phyloP scores from a whole-genome alignment of 1,140 invertebrate genomes.

The Lepidurus arcticus region DNA sequence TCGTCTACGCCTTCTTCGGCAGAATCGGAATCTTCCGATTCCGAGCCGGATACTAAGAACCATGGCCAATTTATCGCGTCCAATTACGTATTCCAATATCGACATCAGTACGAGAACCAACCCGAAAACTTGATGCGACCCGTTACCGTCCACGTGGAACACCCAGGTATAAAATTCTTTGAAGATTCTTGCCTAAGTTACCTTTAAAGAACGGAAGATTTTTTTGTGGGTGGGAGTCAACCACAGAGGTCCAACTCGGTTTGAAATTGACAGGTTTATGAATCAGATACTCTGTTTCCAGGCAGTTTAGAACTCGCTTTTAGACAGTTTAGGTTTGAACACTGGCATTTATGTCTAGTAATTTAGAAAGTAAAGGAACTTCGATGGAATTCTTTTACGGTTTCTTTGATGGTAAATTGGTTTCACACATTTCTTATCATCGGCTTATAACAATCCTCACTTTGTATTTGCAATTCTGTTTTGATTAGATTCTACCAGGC shows the following conservation, averaged over 20 bases:
- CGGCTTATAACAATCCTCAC: too few relatives aligned
- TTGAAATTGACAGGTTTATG: slow-evolving; percentile 1
- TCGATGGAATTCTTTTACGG: not conserved
- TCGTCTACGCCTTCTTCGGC: not conserved
- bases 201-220: not conserved
- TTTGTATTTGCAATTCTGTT: too few relatives aligned
- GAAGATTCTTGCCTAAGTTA: not conserved
- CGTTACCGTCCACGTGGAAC: not conserved
- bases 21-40: not conserved
- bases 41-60: not conserved
- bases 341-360: not conserved
- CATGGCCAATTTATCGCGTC: not conserved
- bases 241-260: not conserved
- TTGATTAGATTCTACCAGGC: too few relatives aligned
- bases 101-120: not conserved
- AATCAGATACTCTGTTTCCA: not conserved
- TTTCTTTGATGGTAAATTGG: not conserved
- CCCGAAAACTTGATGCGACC: not conserved
- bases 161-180: not conserved
- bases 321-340: not conserved
- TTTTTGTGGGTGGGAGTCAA: not conserved
- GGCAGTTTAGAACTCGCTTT: not conserved
- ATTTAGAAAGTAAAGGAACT: not conserved
- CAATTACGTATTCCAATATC: not conserved
- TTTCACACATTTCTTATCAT: not conserved